These are phyloP conservation scores for Nephotettix cincticeps DNA, from an alignment of 1,140 invertebrate species.

Conservation along the genomic window DNA sequence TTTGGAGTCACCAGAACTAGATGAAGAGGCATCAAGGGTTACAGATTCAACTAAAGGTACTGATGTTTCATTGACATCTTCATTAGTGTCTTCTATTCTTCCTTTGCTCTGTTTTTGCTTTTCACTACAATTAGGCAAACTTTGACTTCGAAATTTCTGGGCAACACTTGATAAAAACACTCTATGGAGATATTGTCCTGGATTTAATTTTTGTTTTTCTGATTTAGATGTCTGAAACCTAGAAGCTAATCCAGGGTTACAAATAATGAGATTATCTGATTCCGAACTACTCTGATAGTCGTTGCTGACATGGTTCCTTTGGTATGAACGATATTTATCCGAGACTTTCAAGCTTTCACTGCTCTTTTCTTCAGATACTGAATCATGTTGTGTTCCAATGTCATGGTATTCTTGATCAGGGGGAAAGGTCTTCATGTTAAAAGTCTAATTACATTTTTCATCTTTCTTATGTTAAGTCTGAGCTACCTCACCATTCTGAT, in stretches of 20 bases:
- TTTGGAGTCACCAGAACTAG: not conserved
- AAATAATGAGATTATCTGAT: conserved; percentile 34
- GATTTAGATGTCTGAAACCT: conserved; percentile 33
- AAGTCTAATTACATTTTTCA: too few species aligned
- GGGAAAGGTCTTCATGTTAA: too few species aligned
- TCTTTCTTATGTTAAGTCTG: too few species aligned
- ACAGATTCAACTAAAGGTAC: not conserved
- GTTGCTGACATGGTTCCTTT: conserved; percentile 47
- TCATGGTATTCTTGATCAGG: too few species aligned
- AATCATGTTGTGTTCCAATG: too few species aligned
- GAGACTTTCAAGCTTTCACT: not conserved
- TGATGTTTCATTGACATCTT: conserved; percentile 3
- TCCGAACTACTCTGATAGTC: conserved; percentile 6
- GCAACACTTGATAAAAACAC: conserved; percentile 35
- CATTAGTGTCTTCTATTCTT: not conserved
- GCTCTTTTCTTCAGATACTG: too few species aligned
- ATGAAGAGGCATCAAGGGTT: not conserved
- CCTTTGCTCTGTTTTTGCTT: conserved; percentile 25
- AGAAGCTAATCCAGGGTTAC: conserved; percentile 37
- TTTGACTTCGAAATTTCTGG: conserved; percentile 39
- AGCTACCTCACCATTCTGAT: too few species aligned
- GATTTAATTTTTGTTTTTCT: conserved; percentile 30
- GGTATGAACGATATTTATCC: conserved; percentile 52
- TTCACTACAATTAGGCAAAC: conserved; percentile 37
- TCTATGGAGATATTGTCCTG: conserved; percentile 39